These are phyloP conservation scores for Scylla paramamosain DNA, from an alignment of 1,140 invertebrate species.

Conservation along the genomic window DNA sequence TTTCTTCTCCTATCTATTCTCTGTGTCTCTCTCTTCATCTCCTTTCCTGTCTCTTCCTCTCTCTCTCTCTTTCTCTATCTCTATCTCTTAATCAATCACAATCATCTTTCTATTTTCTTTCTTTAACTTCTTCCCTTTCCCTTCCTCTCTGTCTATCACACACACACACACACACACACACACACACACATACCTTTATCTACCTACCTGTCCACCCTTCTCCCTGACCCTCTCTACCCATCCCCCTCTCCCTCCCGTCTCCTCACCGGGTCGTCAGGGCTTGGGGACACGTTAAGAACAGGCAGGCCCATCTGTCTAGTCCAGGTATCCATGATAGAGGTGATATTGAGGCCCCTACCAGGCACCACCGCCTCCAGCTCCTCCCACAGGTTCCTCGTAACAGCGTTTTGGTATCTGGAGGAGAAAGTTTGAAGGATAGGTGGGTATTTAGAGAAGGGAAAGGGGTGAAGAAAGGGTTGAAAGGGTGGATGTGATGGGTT, in stretches of 20 bases:
- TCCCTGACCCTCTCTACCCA: too few species aligned
- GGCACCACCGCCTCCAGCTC: conserved; percentile 81
- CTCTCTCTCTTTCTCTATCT: not conserved
- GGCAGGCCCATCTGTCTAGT: conserved; percentile 96
- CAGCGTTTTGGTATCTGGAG: conserved; percentile 86
- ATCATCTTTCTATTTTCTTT: not conserved
- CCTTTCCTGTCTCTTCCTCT: not conserved
- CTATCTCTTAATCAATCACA: not conserved
- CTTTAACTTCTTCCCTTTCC: not conserved
- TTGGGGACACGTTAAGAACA: conserved; percentile 83
- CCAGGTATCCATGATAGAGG: conserved; percentile 94
- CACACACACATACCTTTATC: too few species aligned
- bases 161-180: too few species aligned
- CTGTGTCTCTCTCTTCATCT: not conserved
- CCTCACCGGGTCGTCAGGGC: conserved; percentile 10
- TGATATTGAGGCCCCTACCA: conserved; percentile 82
- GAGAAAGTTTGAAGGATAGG: not conserved
- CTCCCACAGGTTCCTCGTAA: conserved; percentile 88
- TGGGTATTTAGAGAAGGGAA: not conserved
- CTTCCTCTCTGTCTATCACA: not conserved
- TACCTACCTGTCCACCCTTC: not conserved
- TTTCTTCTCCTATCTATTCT: too few species aligned
- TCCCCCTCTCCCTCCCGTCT: not conserved
- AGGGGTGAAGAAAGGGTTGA: not conserved
- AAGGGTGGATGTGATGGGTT: not conserved